Percentiles rank a stretch among this genome's conserved stretches.
phyloP scores from a whole-genome alignment of 2,797 vertebrate species.

The Protonibea diacanthus region DNA sequence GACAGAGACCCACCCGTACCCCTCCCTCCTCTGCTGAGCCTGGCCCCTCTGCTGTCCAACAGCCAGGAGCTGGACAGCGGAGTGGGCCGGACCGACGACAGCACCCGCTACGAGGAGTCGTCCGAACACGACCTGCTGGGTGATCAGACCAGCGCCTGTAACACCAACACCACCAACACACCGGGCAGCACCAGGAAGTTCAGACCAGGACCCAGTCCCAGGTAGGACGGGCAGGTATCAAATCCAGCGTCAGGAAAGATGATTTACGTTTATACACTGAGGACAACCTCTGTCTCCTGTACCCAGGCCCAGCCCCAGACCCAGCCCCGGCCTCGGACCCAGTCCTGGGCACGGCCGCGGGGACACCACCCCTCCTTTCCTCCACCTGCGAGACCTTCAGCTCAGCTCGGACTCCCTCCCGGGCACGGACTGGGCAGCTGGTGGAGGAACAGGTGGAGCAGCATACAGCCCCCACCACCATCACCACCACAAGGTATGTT shows the following conservation, averaged over 20 bases:
- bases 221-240: slow-evolving; percentile 29
- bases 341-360: slow-evolving; percentile 53
- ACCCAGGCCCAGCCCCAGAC: slow-evolving; percentile 62
- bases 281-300: background rate
- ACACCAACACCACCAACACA: slow-evolving; percentile 84
- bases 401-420: slow-evolving; percentile 86
- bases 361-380: slow-evolving; percentile 59
- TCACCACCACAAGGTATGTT: slow-evolving; percentile 54
- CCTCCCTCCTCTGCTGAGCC: slow-evolving; percentile 56
- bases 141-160: slow-evolving; percentile 85
- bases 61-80: slow-evolving; percentile 91
- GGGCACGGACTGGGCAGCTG: slow-evolving; percentile 68
- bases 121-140: slow-evolving; percentile 88
- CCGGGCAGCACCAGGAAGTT: slow-evolving; percentile 86
- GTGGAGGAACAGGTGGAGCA: slow-evolving; percentile 69
- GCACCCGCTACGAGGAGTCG: slow-evolving; percentile 88
- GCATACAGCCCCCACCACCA: slow-evolving; percentile 62
- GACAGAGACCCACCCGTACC: slow-evolving; percentile 36
- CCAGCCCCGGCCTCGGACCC: slow-evolving; percentile 47
- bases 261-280: too few relatives aligned
- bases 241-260: too few relatives aligned
- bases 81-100: slow-evolving; percentile 89
- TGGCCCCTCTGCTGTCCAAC: slow-evolving; percentile 77
- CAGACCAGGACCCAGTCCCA: slow-evolving; percentile 74
- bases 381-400: slow-evolving; percentile 85